Evolutionary conservation across 2,113 vertebrate species (phyloP), one percentile per base, ranked within the genome.

Genomic region (Megaleporinus macrocephalus): DNA sequence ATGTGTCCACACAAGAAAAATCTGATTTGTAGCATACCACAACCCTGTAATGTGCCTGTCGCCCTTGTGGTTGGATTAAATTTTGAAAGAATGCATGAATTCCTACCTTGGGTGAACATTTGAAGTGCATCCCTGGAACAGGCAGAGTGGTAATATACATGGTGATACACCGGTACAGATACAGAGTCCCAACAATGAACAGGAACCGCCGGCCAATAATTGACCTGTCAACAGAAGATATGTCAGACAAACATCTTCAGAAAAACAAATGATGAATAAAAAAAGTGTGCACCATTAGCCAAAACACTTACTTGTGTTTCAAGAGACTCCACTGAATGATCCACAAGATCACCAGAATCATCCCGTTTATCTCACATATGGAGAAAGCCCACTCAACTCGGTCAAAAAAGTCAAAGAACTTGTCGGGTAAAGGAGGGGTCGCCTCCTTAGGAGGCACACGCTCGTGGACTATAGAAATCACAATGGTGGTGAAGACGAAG

Each of bases 91-190:
- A 49, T 30, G 36, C 3, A n/a, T 33, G 1, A 24, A 78, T 73
- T 91, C 18, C 14, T 94, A 97, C 96, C 96, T 97, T 97, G 27
- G 96, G 95, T 92, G 96, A 96, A 87, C 96, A 97, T 90, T 94
- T 95, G 93, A 97, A 96, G 93, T 97, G 96, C 95, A 96, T 95
- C 83, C 96, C 95, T 59, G 96, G 96, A 87, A 97, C 96, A 75
- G 96, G 96, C 79, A 97, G 95, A 76, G 96, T 97, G 66, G 96
- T 97, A 88, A 97, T 92, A 80, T 97, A 97, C 95, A 97, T 97
- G 63, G 96, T 97, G 89, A 97, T 94, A 91, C 96, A 96, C 78
- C 96, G 93, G 83, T 97, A 97, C 84, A 97, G 92, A 91, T 97
- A 97, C 70, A 97, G 94, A 22, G 96, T 97, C 90, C 96, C 96